Conservation (phyloP, 2,888 invertebrate genomes). For the Gasteruption jaculator region DNA sequence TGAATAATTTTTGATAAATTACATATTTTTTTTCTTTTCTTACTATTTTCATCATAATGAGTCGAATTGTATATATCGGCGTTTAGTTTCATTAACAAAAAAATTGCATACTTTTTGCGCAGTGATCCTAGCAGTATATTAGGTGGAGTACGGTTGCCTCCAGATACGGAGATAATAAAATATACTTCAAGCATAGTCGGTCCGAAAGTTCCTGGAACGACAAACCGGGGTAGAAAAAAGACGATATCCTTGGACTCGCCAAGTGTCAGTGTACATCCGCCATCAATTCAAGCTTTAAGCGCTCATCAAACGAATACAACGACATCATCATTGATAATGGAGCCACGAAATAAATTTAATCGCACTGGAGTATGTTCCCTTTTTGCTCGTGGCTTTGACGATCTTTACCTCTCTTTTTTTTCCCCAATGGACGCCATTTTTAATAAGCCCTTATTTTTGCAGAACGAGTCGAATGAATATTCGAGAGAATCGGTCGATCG, state of each 20-base stretch:
- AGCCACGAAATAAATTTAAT: conserved; percentile 50
- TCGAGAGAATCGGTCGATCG: conserved; percentile 59
- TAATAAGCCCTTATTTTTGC: no score
- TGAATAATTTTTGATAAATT: no score
- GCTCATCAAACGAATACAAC: conserved; percentile 43
- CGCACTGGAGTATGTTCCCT: conserved; percentile 34
- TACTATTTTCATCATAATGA: no score
- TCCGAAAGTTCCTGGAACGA: conserved; percentile 79
- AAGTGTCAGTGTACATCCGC: conserved; percentile 58
- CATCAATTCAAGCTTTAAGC: conserved; percentile 45
- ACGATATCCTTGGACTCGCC: conserved; percentile 82
- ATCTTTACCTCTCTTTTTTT: no score
- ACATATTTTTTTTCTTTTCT: no score
- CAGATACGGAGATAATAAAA: conserved; percentile 86
- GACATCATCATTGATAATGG: conserved; percentile 48
- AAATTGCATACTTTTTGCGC: conserved; percentile 41
- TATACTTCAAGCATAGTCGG: conserved; percentile 84
- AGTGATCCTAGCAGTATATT: conserved; percentile 80
- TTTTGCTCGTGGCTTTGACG: neutral
- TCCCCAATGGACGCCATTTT: no score
- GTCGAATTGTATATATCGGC: no score
- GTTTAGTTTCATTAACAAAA: no score
- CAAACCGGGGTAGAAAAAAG: conserved; percentile 82
- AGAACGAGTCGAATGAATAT: conserved; percentile 43
- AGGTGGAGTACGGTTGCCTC: conserved; percentile 78